These are phyloP conservation scores for Pseudomugil tenellus DNA, from an alignment of 2,797 vertebrate genomes.

Conservation along the genomic window DNA sequence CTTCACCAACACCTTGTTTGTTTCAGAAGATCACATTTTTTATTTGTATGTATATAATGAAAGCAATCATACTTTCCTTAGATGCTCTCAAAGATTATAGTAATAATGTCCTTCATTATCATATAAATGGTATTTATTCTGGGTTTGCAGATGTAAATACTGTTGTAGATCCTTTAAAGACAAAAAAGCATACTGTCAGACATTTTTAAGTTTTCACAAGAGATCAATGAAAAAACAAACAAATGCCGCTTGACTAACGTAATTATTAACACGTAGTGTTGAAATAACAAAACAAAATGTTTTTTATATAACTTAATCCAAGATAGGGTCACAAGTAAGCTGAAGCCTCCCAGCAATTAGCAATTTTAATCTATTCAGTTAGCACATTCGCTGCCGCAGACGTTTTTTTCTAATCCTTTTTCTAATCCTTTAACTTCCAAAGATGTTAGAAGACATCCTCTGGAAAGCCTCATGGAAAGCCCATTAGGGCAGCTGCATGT, in stretches of 20 bases:
- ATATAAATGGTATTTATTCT: slow-evolving; percentile 53
- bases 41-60: slow-evolving; percentile 38
- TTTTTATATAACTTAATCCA: too few species aligned
- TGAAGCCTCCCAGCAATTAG: too few species aligned
- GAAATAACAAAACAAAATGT: slow-evolving; percentile 6
- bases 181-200: too few species aligned
- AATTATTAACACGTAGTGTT: background rate
- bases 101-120: slow-evolving; percentile 53
- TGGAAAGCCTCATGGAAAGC: too few species aligned
- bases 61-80: slow-evolving; percentile 61
- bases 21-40: slow-evolving; percentile 43
- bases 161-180: background rate
- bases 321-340: too few species aligned
- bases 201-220: too few species aligned
- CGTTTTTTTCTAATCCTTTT: too few species aligned
- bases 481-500: too few species aligned
- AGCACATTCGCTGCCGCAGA: too few species aligned
- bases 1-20: slow-evolving; percentile 40
- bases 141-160: slow-evolving; percentile 6
- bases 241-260: background rate
- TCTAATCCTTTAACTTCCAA: too few species aligned
- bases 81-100: slow-evolving; percentile 43
- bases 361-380: too few species aligned
- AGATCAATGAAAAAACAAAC: background rate
- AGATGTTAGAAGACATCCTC: too few species aligned